Evolutionary conservation across 2,113 vertebrate genomes (phyloP).

Genomic region (Argyrosomus japonicus): DNA sequence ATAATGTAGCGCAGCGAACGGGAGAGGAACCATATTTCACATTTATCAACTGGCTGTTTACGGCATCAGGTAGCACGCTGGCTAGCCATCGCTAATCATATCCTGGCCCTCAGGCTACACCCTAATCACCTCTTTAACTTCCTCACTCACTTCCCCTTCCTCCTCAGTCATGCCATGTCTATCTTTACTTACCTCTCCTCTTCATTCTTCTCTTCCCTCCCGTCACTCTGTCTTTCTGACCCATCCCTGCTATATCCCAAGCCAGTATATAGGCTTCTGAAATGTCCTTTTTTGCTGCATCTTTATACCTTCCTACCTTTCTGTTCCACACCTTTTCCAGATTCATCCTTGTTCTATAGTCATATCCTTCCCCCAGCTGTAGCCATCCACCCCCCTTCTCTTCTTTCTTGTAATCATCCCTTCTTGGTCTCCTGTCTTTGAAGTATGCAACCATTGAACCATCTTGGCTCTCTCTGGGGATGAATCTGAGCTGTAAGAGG

Average conservation of each 20-base stretch:
- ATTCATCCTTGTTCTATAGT: slow-evolving; percentile 1
- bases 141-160: slow-evolving; percentile 16
- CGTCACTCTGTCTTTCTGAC: not conserved
- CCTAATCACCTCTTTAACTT: slow-evolving; percentile 65
- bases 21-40: slow-evolving; percentile 56
- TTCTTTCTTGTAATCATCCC: not conserved
- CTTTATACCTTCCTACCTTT: not conserved
- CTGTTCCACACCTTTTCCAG: not conserved
- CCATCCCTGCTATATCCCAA: not conserved
- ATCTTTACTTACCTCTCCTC: not conserved
- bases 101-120: slow-evolving; percentile 55
- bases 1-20: slow-evolving; percentile 47
- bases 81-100: slow-evolving; percentile 62
- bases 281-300: not conserved
- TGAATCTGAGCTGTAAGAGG: not conserved
- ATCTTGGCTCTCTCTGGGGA: slow-evolving; percentile 23
- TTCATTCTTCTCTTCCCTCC: not conserved
- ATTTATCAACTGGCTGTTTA: slow-evolving; percentile 71
- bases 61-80: slow-evolving; percentile 42
- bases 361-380: not conserved
- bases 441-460: slow-evolving; percentile 15
- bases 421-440: slow-evolving; percentile 38
- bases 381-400: slow-evolving; percentile 7
- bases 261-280: slow-evolving; percentile 8
- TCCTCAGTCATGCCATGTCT: not conserved